A percentile compares a stretch with the other conserved stretches of the same genome.
Evolutionary conservation across 2,113 vertebrate species (phyloP).

Genomic region (Capricornis sumatraensis): DNA sequence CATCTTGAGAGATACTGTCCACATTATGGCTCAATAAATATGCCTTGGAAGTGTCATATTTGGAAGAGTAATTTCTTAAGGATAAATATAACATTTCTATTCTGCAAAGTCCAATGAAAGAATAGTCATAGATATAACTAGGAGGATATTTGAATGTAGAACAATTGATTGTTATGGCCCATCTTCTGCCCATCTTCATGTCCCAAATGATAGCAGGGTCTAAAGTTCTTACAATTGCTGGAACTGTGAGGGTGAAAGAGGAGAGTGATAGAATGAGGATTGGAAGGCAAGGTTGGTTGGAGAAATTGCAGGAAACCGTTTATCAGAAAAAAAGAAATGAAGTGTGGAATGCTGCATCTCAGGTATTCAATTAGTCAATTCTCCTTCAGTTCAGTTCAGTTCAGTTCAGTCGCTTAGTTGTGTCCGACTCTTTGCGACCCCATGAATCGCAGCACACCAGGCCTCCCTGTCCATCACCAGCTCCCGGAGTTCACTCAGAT

Average conservation of each 20-base stretch:
- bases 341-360: not conserved
- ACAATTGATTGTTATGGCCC: not conserved
- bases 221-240: not conserved
- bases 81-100: not conserved
- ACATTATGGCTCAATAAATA: not conserved
- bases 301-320: not conserved
- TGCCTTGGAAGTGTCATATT: not conserved
- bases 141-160: not conserved
- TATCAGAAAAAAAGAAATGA: not conserved
- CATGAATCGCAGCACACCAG: too few species aligned
- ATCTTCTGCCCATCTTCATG: not conserved
- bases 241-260: not conserved
- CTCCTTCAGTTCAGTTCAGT: not conserved
- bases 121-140: not conserved
- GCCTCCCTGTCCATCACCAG: too few species aligned
- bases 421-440: too few species aligned
- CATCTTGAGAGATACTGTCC: not conserved
- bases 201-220: not conserved
- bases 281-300: not conserved
- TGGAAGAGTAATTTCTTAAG: not conserved
- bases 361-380: not conserved
- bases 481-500: too few species aligned
- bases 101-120: not conserved
- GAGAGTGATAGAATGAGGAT: not conserved
- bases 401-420: rapidly evolving